Conservation (phyloP, 2,797 vertebrate genomes). For the Chromis chromis region DNA sequence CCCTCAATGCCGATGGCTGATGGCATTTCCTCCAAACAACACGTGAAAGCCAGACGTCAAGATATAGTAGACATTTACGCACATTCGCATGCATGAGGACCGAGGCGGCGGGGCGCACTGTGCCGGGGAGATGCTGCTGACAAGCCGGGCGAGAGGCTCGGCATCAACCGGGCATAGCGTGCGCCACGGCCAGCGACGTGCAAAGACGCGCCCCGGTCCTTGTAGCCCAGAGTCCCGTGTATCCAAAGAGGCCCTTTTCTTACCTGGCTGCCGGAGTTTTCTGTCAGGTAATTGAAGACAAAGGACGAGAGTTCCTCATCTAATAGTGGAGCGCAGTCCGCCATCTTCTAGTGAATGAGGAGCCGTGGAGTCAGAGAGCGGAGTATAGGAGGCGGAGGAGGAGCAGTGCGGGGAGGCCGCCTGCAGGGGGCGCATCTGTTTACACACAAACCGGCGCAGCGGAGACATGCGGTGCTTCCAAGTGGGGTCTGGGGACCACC, state of each 20-base stretch:
- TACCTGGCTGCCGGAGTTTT: conserved; percentile 93
- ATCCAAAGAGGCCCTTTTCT: conserved; percentile 46
- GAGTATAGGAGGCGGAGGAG: conserved; percentile 84
- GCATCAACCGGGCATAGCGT: conserved; percentile 45
- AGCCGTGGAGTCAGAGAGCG: conserved; percentile 79
- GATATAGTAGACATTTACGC: conserved; percentile 17
- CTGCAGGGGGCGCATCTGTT: conserved; percentile 76
- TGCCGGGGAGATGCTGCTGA: conserved; percentile 71
- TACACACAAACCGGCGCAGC: conserved; percentile 24
- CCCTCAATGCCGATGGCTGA: conserved; percentile 6
- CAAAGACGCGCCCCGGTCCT: conserved; percentile 29
- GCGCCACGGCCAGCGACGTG: conserved; percentile 58
- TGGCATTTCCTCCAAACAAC: conserved; percentile 73
- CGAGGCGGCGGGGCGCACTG: conserved; percentile 43
- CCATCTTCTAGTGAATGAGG: conserved; percentile 97
- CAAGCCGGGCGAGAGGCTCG: conserved; percentile 56
- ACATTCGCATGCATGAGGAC: conserved; percentile 18
- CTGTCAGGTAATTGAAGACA: conserved; percentile 97
- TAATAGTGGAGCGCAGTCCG: conserved; percentile 96
- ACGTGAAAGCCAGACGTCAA: conserved; percentile 84
- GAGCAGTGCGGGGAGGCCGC: conserved; percentile 43
- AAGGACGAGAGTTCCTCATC: conserved; percentile 98
- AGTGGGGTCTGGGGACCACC: conserved; percentile 30
- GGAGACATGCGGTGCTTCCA: conserved; percentile 30
- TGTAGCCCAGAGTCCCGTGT: conserved; percentile 41